Evolutionary conservation across 2,113 vertebrate species (phyloP).

Genomic region (Forbesichthys agassizii): DNA sequence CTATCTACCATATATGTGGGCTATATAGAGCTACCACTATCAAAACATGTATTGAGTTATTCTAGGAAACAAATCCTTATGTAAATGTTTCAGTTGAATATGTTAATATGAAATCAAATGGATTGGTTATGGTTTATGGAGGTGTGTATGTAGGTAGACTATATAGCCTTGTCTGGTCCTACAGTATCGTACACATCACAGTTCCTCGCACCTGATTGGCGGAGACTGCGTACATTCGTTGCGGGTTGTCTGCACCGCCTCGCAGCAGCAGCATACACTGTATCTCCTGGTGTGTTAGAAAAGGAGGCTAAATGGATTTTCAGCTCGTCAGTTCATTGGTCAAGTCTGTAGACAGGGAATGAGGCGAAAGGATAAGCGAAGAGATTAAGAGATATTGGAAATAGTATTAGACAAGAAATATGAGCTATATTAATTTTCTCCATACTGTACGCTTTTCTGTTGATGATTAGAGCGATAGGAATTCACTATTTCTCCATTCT

Average conservation of each 20-base stretch:
- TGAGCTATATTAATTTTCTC: not conserved
- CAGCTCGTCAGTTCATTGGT: conserved; percentile 8
- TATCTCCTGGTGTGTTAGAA: conserved; percentile 19
- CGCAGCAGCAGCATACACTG: conserved; percentile 1
- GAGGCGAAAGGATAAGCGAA: conserved; percentile 35
- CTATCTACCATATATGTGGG: too few relatives aligned
- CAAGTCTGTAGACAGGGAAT: conserved; percentile 35
- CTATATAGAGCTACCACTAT: too few relatives aligned
- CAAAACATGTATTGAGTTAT: too few relatives aligned
- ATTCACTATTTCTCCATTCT: too few relatives aligned
- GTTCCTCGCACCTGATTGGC: conserved; percentile 52
- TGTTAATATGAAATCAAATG: too few relatives aligned
- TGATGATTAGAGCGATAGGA: too few relatives aligned
- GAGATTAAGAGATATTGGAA: conserved; percentile 43
- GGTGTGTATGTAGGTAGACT: not conserved
- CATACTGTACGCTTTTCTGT: too few relatives aligned
- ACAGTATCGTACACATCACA: conserved; percentile 21
- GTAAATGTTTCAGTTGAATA: too few relatives aligned
- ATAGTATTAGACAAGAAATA: conserved; percentile 33
- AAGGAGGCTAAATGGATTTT: conserved; percentile 48
- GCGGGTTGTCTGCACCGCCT: conserved; percentile 61
- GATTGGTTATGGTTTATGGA: too few relatives aligned
- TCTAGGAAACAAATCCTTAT: too few relatives aligned
- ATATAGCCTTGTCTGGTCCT: not conserved
- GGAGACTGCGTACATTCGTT: conserved; percentile 57